Percentiles rank a stretch among this genome's conserved stretches.
Evolutionary conservation across 2,888 invertebrate genomes (phyloP).

Genomic region (Drosophila paramelanica): DNA sequence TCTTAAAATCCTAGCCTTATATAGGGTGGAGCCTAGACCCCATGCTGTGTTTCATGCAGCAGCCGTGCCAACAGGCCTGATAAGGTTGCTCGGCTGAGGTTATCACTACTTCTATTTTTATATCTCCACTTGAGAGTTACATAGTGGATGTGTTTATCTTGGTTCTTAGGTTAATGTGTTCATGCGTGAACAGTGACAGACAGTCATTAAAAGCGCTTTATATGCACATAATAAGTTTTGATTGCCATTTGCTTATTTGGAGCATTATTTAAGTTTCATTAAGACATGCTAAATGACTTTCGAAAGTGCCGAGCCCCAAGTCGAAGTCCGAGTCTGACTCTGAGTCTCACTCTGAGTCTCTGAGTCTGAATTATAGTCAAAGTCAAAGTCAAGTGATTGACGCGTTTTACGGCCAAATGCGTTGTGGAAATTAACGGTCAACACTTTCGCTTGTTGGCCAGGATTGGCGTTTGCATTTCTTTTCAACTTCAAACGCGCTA

Average conservation of each 20-base stretch:
- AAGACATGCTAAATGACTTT: slow-evolving; percentile 78
- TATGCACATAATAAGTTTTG: slow-evolving; percentile 66
- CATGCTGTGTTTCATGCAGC: no score
- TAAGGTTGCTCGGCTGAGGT: no score
- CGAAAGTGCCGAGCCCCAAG: slow-evolving; percentile 58
- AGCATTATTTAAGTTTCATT: slow-evolving; percentile 76
- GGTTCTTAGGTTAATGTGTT: no score
- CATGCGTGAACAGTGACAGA: no score
- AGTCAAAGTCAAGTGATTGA: slow-evolving; percentile 62
- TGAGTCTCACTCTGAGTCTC: slow-evolving; percentile 4
- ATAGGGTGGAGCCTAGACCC: no score
- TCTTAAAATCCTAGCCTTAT: no score
- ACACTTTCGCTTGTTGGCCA: slow-evolving; percentile 68
- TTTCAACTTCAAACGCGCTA: slow-evolving; percentile 46
- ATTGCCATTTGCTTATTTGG: slow-evolving; percentile 77
- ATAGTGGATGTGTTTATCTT: no score
- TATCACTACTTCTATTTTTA: no score
- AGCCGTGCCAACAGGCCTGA: no score
- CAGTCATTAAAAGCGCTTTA: slow-evolving; percentile 61
- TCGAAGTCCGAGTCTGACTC: background rate
- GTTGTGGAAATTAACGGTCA: slow-evolving; percentile 71
- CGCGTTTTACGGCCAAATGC: slow-evolving; percentile 61
- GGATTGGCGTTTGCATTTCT: slow-evolving; percentile 48
- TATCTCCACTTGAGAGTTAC: no score
- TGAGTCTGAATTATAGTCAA: slow-evolving; percentile 26